Percentiles rank a stretch among this genome's conserved stretches.
Conservation (phyloP, 2,797 vertebrate genomes). For the Acanthurus lineatus region DNA sequence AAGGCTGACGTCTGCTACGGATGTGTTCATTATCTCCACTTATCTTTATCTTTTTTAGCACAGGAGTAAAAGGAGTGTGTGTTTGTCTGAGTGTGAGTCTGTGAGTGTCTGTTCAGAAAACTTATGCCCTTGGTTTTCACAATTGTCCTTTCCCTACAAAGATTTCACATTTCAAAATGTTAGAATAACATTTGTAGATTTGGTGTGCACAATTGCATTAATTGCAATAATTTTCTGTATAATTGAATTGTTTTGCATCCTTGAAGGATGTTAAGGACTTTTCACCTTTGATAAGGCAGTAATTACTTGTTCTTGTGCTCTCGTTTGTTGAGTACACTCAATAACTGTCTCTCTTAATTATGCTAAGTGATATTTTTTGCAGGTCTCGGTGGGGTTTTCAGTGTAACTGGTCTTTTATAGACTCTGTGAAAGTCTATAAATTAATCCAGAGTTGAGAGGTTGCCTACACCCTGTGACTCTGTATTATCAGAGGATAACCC, state of each 20-base stretch:
- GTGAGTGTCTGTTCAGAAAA: background rate
- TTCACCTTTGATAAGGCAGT: background rate
- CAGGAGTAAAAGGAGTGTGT: background rate
- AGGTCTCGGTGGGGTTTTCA: background rate
- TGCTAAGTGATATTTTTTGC: background rate
- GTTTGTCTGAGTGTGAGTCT: background rate
- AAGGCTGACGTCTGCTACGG: conserved; percentile 23
- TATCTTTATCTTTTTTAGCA: conserved; percentile 18
- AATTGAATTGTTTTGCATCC: conserved; percentile 8
- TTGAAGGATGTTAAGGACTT: conserved; percentile 14
- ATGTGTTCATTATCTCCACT: conserved; percentile 34
- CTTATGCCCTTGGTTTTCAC: background rate
- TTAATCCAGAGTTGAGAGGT: conserved; percentile 16
- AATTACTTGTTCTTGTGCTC: conserved; percentile 12
- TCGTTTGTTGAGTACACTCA: conserved; percentile 11
- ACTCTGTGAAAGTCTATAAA: background rate
- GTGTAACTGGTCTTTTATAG: background rate
- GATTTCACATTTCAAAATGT: background rate
- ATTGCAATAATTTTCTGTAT: background rate
- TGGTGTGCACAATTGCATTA: background rate
- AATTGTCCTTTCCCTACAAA: background rate
- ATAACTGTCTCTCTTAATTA: conserved; percentile 1
- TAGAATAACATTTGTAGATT: background rate
- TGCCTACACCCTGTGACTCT: background rate
- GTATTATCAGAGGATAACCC: conserved; percentile 22